Percentiles rank a stretch among this genome's conserved stretches.
Conservation (phyloP, 2,888 invertebrate genomes). For the Ormia ochracea region DNA sequence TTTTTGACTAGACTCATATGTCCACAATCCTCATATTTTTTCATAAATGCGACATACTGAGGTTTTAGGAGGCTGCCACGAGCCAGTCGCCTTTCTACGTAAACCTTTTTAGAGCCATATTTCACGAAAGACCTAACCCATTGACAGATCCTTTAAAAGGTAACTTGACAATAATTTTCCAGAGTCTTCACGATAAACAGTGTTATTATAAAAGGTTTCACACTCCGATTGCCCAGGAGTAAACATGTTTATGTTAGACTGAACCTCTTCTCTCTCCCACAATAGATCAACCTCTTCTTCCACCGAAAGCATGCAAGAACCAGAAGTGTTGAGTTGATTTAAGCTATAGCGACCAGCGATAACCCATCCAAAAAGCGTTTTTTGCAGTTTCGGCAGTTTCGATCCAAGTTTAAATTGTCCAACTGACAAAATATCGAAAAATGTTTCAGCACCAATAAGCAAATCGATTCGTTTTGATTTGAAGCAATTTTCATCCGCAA, state of each 20-base stretch:
- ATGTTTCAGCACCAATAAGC: constrained; percentile 51
- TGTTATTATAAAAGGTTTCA: constrained; percentile 28
- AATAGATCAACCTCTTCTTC: constrained; percentile 11
- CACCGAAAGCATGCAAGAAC: not conserved
- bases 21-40: constrained; percentile 19
- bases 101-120: constrained; percentile 32
- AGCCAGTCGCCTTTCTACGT: constrained; percentile 5
- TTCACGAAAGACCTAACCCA: constrained; percentile 11
- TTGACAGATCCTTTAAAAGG: constrained; percentile 28
- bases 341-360: constrained; percentile 14
- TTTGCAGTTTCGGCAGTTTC: constrained; percentile 47
- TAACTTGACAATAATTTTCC: constrained; percentile 44
- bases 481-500: constrained; percentile 51
- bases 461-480: constrained; percentile 53
- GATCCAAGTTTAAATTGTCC: constrained; percentile 51
- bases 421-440: constrained; percentile 53
- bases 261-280: constrained; percentile 23
- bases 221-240: constrained; percentile 24
- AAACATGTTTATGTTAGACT: not conserved
- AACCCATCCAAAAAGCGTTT: constrained; percentile 26
- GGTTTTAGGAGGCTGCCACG: not conserved
- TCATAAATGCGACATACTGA: constrained; percentile 34
- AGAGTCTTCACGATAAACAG: constrained; percentile 9
- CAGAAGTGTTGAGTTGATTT: not conserved
- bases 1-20: not conserved